Evolutionary conservation across 1,140 invertebrate species (phyloP).

Genomic region (Episyrphus balteatus): DNA sequence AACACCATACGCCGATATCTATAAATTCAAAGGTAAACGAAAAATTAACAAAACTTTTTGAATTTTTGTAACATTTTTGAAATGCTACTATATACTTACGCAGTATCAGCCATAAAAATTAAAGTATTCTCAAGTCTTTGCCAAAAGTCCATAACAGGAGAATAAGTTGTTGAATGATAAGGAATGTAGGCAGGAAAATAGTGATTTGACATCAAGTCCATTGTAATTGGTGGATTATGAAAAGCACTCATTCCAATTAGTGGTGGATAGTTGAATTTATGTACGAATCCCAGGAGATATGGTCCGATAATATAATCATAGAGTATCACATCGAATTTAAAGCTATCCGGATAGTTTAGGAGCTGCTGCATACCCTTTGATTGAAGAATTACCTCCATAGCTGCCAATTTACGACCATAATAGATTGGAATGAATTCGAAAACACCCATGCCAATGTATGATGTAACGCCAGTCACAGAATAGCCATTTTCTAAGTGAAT

Average conservation of each 20-base stretch:
- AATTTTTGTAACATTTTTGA: neutral
- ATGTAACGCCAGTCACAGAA: neutral
- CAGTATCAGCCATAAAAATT: conserved; percentile 10
- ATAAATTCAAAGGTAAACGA: neutral
- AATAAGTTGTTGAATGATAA: conserved; percentile 10
- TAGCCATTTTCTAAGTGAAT: conserved; percentile 3
- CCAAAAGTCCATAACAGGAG: conserved; percentile 19
- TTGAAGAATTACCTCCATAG: conserved; percentile 6
- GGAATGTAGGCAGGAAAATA: conserved; percentile 16
- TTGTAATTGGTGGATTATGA: conserved; percentile 12
- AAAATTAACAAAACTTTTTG: neutral
- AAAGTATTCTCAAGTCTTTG: conserved; percentile 22
- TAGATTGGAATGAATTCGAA: conserved; percentile 16
- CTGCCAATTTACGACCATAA: conserved; percentile 15
- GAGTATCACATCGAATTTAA: conserved; percentile 19
- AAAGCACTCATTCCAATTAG: conserved; percentile 20
- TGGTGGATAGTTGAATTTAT: conserved; percentile 3
- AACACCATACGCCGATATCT: neutral
- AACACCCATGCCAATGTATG: conserved; percentile 5
- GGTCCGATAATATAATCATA: conserved; percentile 17
- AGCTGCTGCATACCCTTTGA: conserved; percentile 1
- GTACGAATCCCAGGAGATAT: conserved; percentile 11
- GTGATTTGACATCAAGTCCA: conserved; percentile 13
- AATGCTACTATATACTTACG: conserved; percentile 13
- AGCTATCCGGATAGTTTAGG: neutral